Percentiles rank a stretch among this genome's conserved stretches.
These are phyloP conservation scores for Bucco capensis DNA, from an alignment of 2,113 vertebrate genomes.

Conservation along the genomic window DNA sequence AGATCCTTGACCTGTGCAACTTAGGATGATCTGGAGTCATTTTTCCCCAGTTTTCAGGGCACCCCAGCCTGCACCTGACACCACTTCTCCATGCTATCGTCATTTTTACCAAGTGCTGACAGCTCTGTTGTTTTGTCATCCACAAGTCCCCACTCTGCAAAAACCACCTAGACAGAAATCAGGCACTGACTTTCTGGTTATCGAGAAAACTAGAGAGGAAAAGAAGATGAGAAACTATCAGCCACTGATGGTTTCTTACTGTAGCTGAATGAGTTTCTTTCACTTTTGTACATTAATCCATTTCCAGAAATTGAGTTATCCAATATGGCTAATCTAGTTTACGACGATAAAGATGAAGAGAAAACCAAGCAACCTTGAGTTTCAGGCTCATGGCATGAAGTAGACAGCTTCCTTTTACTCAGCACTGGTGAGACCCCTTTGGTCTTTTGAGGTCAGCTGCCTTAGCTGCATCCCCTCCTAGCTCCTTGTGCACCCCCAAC, in stretches of 20 bases:
- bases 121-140: not conserved
- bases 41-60: not conserved
- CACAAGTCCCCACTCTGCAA: not conserved
- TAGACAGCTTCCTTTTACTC: not conserved
- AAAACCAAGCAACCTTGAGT: not conserved
- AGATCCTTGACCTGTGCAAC: not conserved
- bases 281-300: not conserved
- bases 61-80: not conserved
- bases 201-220: not conserved
- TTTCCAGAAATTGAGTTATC: not conserved
- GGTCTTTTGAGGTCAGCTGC: too few relatives aligned
- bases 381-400: not conserved
- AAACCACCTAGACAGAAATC: not conserved
- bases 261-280: not conserved
- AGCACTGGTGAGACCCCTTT: too few relatives aligned
- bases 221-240: not conserved
- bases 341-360: not conserved
- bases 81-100: not conserved
- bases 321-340: not conserved
- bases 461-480: too few relatives aligned
- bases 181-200: not conserved
- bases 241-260: not conserved
- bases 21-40: not conserved
- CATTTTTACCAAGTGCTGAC: not conserved
- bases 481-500: too few relatives aligned